These are phyloP conservation scores for Balaeniceps rex DNA, from an alignment of 2,113 vertebrate species.

Conservation along the genomic window DNA sequence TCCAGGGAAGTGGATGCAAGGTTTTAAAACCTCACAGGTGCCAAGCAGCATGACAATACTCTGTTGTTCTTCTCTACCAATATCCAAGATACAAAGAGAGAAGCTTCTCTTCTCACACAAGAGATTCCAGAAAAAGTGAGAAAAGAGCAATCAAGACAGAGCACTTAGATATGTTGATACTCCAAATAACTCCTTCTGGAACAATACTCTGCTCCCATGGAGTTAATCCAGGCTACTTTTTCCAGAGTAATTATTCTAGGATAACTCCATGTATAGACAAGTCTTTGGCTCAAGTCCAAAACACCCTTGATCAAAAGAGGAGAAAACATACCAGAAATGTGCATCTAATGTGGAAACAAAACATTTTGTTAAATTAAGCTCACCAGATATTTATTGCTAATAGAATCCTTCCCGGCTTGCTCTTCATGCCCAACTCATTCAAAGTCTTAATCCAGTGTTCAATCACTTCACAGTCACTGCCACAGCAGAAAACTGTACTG, in stretches of 20 bases:
- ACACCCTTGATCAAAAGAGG: neutral
- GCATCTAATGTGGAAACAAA: slow-evolving; percentile 1
- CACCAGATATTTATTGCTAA: neutral
- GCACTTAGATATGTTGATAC: neutral
- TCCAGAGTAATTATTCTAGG: slow-evolving; percentile 14
- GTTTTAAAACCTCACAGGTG: neutral
- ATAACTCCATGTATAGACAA: neutral
- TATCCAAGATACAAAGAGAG: neutral
- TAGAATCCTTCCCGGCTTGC: neutral
- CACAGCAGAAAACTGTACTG: neutral
- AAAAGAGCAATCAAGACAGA: neutral
- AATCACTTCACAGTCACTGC: neutral
- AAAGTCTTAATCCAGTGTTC: slow-evolving; percentile 1
- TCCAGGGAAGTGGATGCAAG: neutral
- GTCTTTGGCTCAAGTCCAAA: slow-evolving; percentile 20
- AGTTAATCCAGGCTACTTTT: slow-evolving; percentile 38
- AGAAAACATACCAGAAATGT: neutral
- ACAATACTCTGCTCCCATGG: neutral
- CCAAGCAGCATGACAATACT: neutral
- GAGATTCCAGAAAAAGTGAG: neutral
- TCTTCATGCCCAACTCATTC: neutral
- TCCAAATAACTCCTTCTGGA: neutral
- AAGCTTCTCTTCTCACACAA: neutral
- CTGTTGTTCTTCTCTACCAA: neutral
- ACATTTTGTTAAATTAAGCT: neutral